Evolutionary conservation across 1,140 invertebrate genomes (phyloP), one percentile per base, ranked within the genome.

Genomic region (Schlechtendalia chinensis): DNA sequence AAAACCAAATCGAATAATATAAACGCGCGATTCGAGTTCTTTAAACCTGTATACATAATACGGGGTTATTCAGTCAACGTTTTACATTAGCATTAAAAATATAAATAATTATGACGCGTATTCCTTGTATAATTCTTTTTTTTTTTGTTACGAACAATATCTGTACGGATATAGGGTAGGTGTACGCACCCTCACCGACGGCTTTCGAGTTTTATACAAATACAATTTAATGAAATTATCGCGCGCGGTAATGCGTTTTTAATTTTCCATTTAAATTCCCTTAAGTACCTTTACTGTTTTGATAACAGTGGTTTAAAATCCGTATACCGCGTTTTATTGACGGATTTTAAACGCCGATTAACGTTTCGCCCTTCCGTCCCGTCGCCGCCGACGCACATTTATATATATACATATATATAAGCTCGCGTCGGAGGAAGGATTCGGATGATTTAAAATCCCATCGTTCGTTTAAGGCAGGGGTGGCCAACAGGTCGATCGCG

Each of bases 221-320:
- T 61, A 61, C n/a, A 39, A 69, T n/a, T 69, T 69, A 69, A 69
- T 69, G 24, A 16, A 69, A 69, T 69, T 69, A 50, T 50, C 67
- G 67, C 67, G 29, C 67, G 67, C 67, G 29, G 54, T 59, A 77
- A 77, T 77, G 29, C 56, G 74, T 58, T 77, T 77, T 59, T 77
- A 77, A 77, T 77, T 77, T 77, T 77, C 74, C 74, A 77, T 77
- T 77, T 77, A 77, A 77, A 77, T 77, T 77, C 74, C 56, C 74
- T 61, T 59, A 77, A 77, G 74, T 39, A 77, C 56, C 32, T 77
- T 39, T 32, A 61, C 74, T 77, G 74, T 77, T 77, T 77, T 77
- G 54, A 77, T 59, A 77, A 77, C 74, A 77, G 56, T 61, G 74
- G 74, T 61, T 77, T 77, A 77, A 77, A 59, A 77, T 59, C 74